Base-by-base conservation (phyloP, 2,888 invertebrate species). In the Euclidia mi region DNA sequence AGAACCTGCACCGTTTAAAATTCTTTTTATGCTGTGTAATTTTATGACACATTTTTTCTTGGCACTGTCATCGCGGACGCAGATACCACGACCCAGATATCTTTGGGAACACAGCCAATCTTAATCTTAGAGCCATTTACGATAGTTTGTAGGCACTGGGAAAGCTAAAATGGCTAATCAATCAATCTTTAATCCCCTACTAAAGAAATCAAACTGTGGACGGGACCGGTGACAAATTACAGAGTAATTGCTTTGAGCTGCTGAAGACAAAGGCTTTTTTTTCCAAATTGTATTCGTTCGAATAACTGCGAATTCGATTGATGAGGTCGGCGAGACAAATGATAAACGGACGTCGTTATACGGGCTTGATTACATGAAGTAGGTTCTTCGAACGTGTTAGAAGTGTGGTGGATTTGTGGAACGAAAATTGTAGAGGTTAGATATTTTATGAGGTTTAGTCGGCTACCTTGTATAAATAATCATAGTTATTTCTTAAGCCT, bases 181-280 rank as follows among this genome's bases (percentile, higher is more conserved):
- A 93, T 94, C 91, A 89, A 84, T 81, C 76, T 66, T 79, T 79
- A 86, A 74, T 75, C 80, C 82, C 58, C 81, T 76, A 77, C 85
- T 87, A 85, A 89, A 87, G 88, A 87, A 90, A 91, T 90, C 90
- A 86, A 85, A 84, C 79, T 77, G 80, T 73, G 71, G 81, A 85
- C 78, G 79, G 61, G 78, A 77, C 65, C 81, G 69, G 89, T 91
- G 94, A 94, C 93, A 93, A 93, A 94, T 91, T 91, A 83, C 82
- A 74, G 85, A 83, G 90, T 93, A 92, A 94, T 93, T 92, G 93
- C 84, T 81, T 78, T 81, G 84, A 87, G 84, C 78, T 84, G 79
- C 75, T 78, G 79, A 78, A 84, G 85, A 84, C 85, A 86, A 84
- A 85, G 83, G 74, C 71, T 81, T 85, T 86, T 86, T 81, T 82